Base-by-base conservation (phyloP, 2,113 vertebrate genomes). In the Triplophysa siluroides region DNA sequence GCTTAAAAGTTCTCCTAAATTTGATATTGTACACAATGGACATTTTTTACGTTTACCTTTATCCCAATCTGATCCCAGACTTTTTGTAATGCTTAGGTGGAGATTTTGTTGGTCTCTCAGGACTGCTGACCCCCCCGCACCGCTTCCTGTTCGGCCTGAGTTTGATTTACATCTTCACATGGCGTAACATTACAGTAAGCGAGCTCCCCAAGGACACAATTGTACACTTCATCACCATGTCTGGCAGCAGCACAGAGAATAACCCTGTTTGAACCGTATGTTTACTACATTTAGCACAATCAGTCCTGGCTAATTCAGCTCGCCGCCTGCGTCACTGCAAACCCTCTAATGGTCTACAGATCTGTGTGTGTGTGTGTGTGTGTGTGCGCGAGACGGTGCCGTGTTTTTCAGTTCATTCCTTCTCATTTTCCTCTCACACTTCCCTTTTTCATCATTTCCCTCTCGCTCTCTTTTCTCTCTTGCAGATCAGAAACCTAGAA, bases 241-340 rank as follows among this genome's bases (percentile, higher is more conserved):
- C 82, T 85, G 85, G 83, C 86, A 81, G 72, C 81, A 70, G 76
- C 61, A 82, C 58, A 77, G 38, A 83, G 54, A 23, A 61, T 65
- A 80, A 83, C 62, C 69, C 71, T 50, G 60, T 85, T 65, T 83
- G 80, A 78, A 79, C 77, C 45, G 75, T 11, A 45, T 81, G 82
- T 82, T 83, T 83, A 45, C 83, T 66, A 82, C 78, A 69, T 71
- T 82, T 58, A 77, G 80, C 62, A 58, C 79, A 84, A 71, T 69
- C 82, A 83, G 79, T 65, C 69, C 65, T 63, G 79, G 83, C 78
- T 85, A 79, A 86, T 86, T 84, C 76, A 82, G 56, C 67, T 62
- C 61, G 21, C 68, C 45, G 81, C 16, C 70, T 76, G 62, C 83
- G 71, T 84, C 68, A 81, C 65, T 72, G 60, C 77, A 60, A 43